Evolutionary conservation across 2,888 invertebrate species (phyloP).

Genomic region (Harpalus rubripes): DNA sequence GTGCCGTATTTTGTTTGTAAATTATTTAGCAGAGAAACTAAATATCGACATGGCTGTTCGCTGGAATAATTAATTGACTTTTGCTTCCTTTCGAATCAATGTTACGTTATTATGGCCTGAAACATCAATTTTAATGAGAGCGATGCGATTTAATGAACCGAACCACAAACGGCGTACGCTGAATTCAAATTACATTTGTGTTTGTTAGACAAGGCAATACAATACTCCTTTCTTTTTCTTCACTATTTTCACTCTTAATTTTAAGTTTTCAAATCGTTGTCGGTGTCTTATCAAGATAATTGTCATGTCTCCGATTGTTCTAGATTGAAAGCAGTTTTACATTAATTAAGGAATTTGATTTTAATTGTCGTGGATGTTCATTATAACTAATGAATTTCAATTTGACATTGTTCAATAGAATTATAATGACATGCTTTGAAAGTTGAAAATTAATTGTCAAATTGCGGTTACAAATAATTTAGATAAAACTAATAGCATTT

Average conservation of each 20-base stretch:
- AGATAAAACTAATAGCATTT: no score
- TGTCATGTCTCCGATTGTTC: slow-evolving; percentile 29
- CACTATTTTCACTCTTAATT: slow-evolving; percentile 41
- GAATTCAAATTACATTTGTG: slow-evolving; percentile 65
- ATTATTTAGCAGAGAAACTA: slow-evolving; percentile 54
- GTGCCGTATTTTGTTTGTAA: slow-evolving; percentile 38
- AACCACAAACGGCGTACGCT: slow-evolving; percentile 22
- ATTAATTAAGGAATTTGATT: slow-evolving; percentile 27
- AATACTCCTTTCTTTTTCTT: not conserved
- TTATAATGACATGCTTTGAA: not conserved
- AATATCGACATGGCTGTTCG: slow-evolving; percentile 55
- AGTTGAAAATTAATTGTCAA: not conserved
- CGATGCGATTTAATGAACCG: slow-evolving; percentile 61
- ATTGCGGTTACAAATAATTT: no score
- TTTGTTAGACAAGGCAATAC: slow-evolving; percentile 18
- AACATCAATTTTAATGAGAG: slow-evolving; percentile 63
- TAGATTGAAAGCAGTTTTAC: slow-evolving; percentile 6
- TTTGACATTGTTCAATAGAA: not conserved
- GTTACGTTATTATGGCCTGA: slow-evolving; percentile 62
- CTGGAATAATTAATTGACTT: slow-evolving; percentile 64
- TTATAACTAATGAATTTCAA: slow-evolving; percentile 28
- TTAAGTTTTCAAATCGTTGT: slow-evolving; percentile 20
- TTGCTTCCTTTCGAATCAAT: slow-evolving; percentile 65
- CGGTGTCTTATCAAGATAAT: slow-evolving; percentile 30
- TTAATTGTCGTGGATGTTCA: not conserved